A percentile compares a stretch with the other conserved stretches of the same genome.
These are phyloP conservation scores for Xylophagus ater DNA, from an alignment of 2,888 invertebrate species.

Conservation along the genomic window DNA sequence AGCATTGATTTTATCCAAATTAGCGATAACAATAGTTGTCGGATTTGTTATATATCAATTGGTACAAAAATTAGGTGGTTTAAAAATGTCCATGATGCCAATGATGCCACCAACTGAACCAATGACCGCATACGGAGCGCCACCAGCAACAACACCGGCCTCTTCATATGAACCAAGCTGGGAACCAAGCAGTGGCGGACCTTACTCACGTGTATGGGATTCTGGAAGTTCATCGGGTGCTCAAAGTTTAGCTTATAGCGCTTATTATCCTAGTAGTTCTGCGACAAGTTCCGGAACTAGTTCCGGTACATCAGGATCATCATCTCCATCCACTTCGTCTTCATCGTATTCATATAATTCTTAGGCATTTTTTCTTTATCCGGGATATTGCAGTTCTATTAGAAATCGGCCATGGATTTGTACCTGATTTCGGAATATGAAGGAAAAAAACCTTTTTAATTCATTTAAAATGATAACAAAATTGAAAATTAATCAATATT, in stretches of 20 bases:
- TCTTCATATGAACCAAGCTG: conserved; percentile 61
- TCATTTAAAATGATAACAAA: no score
- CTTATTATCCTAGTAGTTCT: conserved; percentile 57
- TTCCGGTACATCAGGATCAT: conserved; percentile 36
- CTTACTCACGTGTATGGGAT: conserved; percentile 70
- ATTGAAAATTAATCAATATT: no score
- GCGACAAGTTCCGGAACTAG: conserved; percentile 44
- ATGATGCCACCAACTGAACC: conserved; percentile 45
- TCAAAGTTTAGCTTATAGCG: conserved; percentile 57
- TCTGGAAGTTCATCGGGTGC: conserved; percentile 39
- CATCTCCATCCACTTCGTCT: no score
- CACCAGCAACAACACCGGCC: conserved; percentile 49
- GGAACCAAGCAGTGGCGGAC: conserved; percentile 61
- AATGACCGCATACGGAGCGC: conserved; percentile 57
- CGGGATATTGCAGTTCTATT: no score
- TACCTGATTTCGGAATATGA: no score
- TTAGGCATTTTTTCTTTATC: no score
- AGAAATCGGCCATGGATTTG: no score
- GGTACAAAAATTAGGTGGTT: conserved; percentile 67
- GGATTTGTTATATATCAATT: conserved; percentile 72
- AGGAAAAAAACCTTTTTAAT: no score
- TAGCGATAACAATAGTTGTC: conserved; percentile 67
- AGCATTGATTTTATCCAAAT: conserved; percentile 71
- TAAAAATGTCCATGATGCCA: conserved; percentile 60
- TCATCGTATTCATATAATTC: no score